Conservation (phyloP, 2,113 vertebrate genomes). For the Chionis minor region DNA sequence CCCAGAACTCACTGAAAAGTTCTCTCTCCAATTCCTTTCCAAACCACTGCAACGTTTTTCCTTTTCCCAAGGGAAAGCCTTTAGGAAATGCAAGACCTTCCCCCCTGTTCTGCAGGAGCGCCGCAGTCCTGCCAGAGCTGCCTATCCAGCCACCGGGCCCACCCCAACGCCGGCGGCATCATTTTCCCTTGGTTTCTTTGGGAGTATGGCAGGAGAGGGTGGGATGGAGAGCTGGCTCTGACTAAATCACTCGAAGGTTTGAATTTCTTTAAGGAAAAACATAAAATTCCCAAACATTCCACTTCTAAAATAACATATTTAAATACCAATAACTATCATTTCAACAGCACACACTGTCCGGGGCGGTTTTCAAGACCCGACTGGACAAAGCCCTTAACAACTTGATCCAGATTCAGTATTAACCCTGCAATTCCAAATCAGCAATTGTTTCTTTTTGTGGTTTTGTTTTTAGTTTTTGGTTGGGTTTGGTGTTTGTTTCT, state of each 20-base stretch:
- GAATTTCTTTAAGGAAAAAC: background rate
- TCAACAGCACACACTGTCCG: background rate
- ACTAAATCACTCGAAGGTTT: background rate
- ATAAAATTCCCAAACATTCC: background rate
- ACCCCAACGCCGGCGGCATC: background rate
- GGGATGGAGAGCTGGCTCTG: background rate
- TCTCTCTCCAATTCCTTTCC: too few species aligned
- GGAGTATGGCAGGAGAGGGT: background rate
- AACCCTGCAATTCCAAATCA: background rate
- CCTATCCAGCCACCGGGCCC: fast-evolving
- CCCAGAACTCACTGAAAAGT: background rate
- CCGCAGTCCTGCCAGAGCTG: background rate
- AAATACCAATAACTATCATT: background rate
- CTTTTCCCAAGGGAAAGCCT: background rate
- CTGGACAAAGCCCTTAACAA: background rate
- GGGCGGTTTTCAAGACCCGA: background rate
- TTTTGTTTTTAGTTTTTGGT: background rate
- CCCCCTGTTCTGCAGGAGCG: fast-evolving
- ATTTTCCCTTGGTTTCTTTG: too few species aligned
- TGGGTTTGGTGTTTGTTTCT: too few species aligned
- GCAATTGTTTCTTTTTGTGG: background rate
- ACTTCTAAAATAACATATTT: background rate
- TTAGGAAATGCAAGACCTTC: background rate
- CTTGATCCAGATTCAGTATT: background rate
- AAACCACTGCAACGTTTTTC: background rate